Conservation (phyloP, 1,140 invertebrate genomes). For the Pteromalus puparum region DNA sequence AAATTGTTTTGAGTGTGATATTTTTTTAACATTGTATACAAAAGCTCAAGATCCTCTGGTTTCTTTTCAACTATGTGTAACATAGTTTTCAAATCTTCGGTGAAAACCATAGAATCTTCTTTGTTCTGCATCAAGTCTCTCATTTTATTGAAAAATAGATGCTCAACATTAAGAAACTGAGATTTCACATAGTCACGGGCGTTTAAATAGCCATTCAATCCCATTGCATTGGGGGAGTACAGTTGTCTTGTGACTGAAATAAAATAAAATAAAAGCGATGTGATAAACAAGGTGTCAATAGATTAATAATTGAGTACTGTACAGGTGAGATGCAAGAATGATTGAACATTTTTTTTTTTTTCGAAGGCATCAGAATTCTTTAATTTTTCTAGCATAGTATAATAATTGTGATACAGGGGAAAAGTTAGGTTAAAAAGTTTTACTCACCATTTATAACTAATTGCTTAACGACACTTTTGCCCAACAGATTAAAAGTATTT, state of each 20-base stretch:
- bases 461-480: conserved; percentile 28
- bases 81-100: conserved; percentile 90
- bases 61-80: conserved; percentile 80
- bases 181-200: conserved; percentile 74
- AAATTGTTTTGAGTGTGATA: conserved; percentile 84
- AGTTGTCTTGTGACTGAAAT: conserved; percentile 67
- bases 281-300: too few relatives aligned
- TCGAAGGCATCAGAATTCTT: too few relatives aligned
- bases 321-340: too few relatives aligned
- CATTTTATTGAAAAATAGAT: conserved; percentile 84
- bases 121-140: conserved; percentile 75
- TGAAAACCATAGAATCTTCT: conserved; percentile 83
- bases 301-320: too few relatives aligned
- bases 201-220: conserved; percentile 78
- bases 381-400: too few relatives aligned
- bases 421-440: conserved; percentile 48
- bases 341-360: too few relatives aligned
- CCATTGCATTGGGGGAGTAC: conserved; percentile 77
- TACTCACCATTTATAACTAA: conserved; percentile 47
- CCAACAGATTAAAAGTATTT: conserved; percentile 37
- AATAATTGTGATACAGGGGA: neutral
- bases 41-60: conserved; percentile 79
- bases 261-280: neutral
- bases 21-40: conserved; percentile 82
- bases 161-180: conserved; percentile 78